Conservation (phyloP, 2,888 invertebrate species). For the Scaptodrosophila latifasciaeformis region DNA sequence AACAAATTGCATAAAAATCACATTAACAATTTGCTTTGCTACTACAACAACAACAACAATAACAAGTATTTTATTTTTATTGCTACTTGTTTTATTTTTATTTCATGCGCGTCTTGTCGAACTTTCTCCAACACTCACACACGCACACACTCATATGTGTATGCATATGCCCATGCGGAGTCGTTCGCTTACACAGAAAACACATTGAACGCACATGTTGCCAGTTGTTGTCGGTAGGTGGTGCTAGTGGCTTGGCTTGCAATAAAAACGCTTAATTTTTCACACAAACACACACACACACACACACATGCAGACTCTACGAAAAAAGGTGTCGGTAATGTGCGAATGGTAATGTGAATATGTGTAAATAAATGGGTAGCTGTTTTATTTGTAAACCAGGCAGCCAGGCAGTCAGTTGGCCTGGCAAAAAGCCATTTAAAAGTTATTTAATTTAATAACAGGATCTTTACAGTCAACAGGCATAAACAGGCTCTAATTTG, state of each 20-base stretch:
- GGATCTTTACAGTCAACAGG: too few relatives aligned
- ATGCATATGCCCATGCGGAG: background rate
- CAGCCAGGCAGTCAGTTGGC: too few relatives aligned
- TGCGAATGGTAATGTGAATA: constrained; percentile 15
- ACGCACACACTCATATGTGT: background rate
- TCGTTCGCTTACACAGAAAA: background rate
- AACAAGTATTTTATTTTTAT: constrained; percentile 69
- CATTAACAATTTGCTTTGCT: constrained; percentile 71
- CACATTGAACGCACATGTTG: constrained; percentile 58
- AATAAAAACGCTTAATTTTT: constrained; percentile 68
- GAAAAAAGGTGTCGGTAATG: constrained; percentile 10
- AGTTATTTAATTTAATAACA: constrained; percentile 67
- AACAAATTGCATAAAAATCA: constrained; percentile 62
- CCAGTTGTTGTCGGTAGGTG: constrained; percentile 31
- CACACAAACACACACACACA: constrained; percentile 54
- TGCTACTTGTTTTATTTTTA: constrained; percentile 66
- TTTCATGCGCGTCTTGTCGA: constrained; percentile 54
- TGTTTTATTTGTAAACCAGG: too few relatives aligned
- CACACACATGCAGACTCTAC: constrained; percentile 27
- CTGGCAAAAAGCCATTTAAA: constrained; percentile 57
- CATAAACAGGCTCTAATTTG: background rate
- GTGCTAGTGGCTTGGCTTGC: constrained; percentile 20
- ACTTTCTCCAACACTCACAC: constrained; percentile 33
- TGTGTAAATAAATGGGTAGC: constrained; percentile 6
- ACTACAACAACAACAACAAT: too few relatives aligned